Percentiles rank a stretch among this genome's conserved stretches.
Conservation (phyloP, 2,113 vertebrate genomes). For the Ursus arctos region DNA sequence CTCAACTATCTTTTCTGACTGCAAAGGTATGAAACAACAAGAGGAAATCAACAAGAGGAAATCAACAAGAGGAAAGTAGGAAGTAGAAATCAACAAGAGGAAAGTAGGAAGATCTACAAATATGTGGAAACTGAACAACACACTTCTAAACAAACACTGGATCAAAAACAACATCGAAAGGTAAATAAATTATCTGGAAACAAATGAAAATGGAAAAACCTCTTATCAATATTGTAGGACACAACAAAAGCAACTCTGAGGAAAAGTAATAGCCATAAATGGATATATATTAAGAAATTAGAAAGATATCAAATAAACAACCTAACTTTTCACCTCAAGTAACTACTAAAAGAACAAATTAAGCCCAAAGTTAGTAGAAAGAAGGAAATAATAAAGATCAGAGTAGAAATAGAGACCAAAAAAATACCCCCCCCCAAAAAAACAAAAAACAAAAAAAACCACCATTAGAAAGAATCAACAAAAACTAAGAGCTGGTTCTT, state of each 20-base stretch:
- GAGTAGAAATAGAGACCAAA: not conserved
- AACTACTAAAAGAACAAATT: not conserved
- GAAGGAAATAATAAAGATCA: not conserved
- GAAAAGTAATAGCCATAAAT: not conserved
- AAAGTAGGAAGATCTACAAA: not conserved
- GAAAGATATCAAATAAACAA: not conserved
- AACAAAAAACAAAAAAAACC: not conserved
- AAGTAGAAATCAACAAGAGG: not conserved
- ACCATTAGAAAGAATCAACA: not conserved
- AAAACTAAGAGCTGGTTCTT: not conserved
- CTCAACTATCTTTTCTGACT: not conserved
- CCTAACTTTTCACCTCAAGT: not conserved
- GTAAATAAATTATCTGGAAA: not conserved
- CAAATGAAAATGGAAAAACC: not conserved
- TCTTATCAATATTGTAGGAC: not conserved
- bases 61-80: not conserved
- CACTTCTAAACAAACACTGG: not conserved
- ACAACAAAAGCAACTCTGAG: not conserved
- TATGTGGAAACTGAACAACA: not conserved
- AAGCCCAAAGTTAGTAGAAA: not conserved
- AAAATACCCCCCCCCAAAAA: not conserved
- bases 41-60: not conserved
- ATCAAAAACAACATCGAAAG: not conserved
- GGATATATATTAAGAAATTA: not conserved
- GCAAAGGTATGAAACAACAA: not conserved